These are phyloP conservation scores for Ornithoptera priamus DNA, from an alignment of 2,888 invertebrate species.

Conservation along the genomic window DNA sequence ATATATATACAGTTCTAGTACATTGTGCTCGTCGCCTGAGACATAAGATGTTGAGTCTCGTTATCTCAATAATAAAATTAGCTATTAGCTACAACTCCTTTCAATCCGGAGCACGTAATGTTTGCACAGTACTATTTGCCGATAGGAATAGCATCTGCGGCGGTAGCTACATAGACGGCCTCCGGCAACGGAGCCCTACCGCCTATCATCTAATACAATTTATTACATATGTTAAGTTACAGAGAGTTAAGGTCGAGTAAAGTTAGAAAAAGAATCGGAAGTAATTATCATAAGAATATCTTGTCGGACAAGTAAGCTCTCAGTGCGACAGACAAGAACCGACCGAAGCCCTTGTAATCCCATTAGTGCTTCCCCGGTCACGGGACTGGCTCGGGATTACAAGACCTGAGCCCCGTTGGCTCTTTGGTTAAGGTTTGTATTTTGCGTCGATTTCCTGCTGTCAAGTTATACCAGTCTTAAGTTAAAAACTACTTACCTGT, in stretches of 20 bases:
- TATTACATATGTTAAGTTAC: background rate
- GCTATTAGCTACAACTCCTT: too few relatives aligned
- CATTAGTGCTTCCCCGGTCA: constrained; percentile 11
- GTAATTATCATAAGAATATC: background rate
- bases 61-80: too few relatives aligned
- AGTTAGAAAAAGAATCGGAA: background rate
- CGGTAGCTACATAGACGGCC: too few relatives aligned
- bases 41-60: too few relatives aligned
- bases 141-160: too few relatives aligned
- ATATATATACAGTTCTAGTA: too few relatives aligned
- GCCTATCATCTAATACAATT: too few relatives aligned
- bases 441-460: background rate
- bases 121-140: too few relatives aligned
- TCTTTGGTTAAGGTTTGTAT: background rate
- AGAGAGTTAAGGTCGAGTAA: background rate
- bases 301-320: background rate
- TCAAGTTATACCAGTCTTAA: background rate
- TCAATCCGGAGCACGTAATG: too few relatives aligned
- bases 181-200: too few relatives aligned
- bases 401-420: constrained; percentile 3
- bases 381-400: constrained; percentile 12
- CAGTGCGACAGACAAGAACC: constrained; percentile 1
- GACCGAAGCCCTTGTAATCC: constrained; percentile 13
- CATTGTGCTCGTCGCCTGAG: too few relatives aligned
- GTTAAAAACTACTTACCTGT: too few relatives aligned